Conservation (phyloP, 2,113 vertebrate genomes). For the Amphiprion percula region DNA sequence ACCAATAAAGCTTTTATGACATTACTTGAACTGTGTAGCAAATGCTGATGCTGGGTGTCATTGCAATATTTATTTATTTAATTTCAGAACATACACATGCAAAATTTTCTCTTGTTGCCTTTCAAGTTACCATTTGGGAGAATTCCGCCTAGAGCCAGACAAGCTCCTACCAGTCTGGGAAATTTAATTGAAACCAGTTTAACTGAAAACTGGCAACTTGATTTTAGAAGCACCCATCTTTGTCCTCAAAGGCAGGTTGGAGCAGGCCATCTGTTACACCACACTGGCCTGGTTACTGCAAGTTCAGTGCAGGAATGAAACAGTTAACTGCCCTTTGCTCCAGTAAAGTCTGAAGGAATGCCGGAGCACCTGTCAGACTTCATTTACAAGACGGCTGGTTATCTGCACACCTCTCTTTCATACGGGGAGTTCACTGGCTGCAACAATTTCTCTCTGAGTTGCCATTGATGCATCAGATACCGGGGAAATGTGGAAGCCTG, state of each 20-base stretch:
- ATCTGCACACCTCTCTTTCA: slow-evolving; percentile 12
- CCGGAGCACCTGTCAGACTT: slow-evolving; percentile 47
- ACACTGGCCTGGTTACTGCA: too few relatives aligned
- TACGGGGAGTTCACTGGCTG: slow-evolving; percentile 1
- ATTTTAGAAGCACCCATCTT: not conserved
- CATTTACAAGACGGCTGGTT: slow-evolving; percentile 15
- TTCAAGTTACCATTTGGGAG: not conserved
- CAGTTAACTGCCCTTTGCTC: slow-evolving; percentile 25
- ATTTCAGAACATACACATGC: not conserved
- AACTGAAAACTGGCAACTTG: slow-evolving; percentile 28
- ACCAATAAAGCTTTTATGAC: not conserved
- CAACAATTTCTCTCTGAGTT: slow-evolving; percentile 11
- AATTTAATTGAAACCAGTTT: slow-evolving; percentile 39
- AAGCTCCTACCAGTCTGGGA: not conserved
- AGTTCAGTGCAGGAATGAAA: not conserved
- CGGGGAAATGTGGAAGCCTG: not conserved
- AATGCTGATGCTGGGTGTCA: not conserved
- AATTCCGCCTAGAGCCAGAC: not conserved
- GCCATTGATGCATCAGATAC: not conserved
- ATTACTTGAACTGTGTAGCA: not conserved
- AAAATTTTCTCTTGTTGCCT: not conserved
- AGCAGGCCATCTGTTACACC: not conserved
- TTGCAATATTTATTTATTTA: not conserved
- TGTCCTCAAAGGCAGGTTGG: not conserved
- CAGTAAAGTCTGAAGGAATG: slow-evolving; percentile 43